A percentile compares a stretch with the other conserved stretches of the same genome.
Evolutionary conservation across 35 echinoderm and acorn worm species (phyloP).

Genomic region (Strongylocentrotus purpuratus): DNA sequence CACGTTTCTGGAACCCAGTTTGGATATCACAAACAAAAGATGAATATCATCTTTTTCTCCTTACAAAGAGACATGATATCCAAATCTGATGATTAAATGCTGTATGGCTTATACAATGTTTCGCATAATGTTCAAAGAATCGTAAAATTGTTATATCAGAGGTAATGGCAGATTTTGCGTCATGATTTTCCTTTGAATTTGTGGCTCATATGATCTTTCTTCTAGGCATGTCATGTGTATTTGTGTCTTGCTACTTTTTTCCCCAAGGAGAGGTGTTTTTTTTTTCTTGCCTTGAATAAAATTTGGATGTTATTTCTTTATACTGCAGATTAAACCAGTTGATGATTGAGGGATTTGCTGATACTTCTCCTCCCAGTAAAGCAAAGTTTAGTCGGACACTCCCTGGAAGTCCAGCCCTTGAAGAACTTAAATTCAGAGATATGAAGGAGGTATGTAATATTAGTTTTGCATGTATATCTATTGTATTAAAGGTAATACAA

Average conservation of each 20-base stretch:
- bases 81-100: no score
- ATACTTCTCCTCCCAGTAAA: constrained; percentile 21
- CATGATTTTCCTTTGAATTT: neutral
- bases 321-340: neutral
- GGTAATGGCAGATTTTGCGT: neutral
- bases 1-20: no score
- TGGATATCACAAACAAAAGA: no score
- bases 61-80: no score
- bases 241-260: neutral
- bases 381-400: constrained; percentile 21
- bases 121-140: no score
- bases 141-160: no score
- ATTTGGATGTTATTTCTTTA: neutral
- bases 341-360: constrained; percentile 51
- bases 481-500: no score
- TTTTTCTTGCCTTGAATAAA: neutral
- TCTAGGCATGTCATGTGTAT: neutral
- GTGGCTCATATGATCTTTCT: neutral
- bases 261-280: neutral
- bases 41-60: no score
- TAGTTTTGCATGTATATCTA: no score
- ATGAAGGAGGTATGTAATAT: neutral
- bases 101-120: no score
- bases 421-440: neutral
- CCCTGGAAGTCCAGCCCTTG: neutral